Evolutionary conservation across 1,140 invertebrate species (phyloP), one percentile per base, ranked within the genome.

Genomic region (Chelonus insularis): DNA sequence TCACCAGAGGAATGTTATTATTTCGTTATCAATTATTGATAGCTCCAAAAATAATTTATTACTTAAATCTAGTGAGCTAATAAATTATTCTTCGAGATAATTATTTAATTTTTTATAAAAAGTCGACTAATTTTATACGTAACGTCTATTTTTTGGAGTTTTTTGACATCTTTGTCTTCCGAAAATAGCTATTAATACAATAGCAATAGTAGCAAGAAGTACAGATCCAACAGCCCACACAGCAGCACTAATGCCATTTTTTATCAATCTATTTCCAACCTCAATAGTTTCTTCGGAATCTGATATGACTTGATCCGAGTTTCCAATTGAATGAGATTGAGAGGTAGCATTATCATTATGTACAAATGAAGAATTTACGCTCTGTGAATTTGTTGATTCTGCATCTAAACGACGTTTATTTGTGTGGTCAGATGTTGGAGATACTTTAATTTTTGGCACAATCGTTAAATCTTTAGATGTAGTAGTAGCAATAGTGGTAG

Each of bases 71-170:
- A n/a, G n/a, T n/a, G n/a, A n/a, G n/a, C n/a, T n/a, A n/a, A n/a
- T n/a, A n/a, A n/a, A n/a, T n/a, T n/a, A n/a, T n/a, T n/a, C n/a
- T n/a, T n/a, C n/a, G n/a, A n/a, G n/a, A n/a, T n/a, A n/a, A n/a
- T n/a, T n/a, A n/a, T n/a, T n/a, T n/a, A n/a, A n/a, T n/a, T n/a
- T n/a, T n/a, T n/a, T n/a, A n/a, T n/a, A n/a, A n/a, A n/a, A n/a
- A n/a, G n/a, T n/a, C n/a, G n/a, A n/a, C 7, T 29, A 29, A 29
- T 29, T 29, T 18, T 73, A 78, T 43, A 77, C 77, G 47, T 78
- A 79, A 51, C 76, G 66, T 62, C 77, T 74, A 69, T 79, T 79
- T 70, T 78, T 79, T 72, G 77, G 76, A 12, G 70, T 68, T 68
- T 72, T 73, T 18, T 68, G 67, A 63, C 76, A 79, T 63, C 76